Conservation (phyloP, 2,113 vertebrate species). For the Coptodon bakossiorum region DNA sequence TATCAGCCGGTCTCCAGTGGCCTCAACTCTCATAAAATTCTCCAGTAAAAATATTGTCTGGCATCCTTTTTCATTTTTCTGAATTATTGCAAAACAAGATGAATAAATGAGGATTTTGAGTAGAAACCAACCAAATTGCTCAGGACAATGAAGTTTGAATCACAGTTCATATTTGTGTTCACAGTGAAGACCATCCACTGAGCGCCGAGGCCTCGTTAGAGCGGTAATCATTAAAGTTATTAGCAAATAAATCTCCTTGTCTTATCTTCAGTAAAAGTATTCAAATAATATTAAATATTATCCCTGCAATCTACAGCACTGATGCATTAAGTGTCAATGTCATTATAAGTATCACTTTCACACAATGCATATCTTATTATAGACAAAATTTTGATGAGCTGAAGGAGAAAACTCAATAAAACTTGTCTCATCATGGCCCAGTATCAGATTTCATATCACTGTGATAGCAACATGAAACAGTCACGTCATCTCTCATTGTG, state of each 20-base stretch:
- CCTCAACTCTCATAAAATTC: background rate
- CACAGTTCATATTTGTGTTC: background rate
- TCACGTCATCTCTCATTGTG: background rate
- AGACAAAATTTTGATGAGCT: background rate
- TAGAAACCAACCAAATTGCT: background rate
- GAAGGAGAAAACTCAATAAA: constrained; percentile 8
- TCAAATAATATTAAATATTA: background rate
- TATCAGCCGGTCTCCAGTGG: background rate
- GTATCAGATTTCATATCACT: background rate
- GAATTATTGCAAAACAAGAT: background rate
- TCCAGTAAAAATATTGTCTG: background rate
- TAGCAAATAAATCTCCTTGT: background rate
- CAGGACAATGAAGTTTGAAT: background rate
- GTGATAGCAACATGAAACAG: background rate
- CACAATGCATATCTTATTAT: constrained; percentile 18
- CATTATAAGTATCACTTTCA: constrained; percentile 24
- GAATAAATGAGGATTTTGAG: background rate
- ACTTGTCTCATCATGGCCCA: background rate
- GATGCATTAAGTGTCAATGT: background rate
- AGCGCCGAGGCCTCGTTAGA: background rate
- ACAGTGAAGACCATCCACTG: background rate
- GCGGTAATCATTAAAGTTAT: background rate
- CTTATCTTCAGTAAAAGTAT: background rate
- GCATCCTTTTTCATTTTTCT: background rate
- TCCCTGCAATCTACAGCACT: background rate